These are phyloP conservation scores for Esox niger DNA, from an alignment of 2,113 vertebrate species.

Conservation along the genomic window DNA sequence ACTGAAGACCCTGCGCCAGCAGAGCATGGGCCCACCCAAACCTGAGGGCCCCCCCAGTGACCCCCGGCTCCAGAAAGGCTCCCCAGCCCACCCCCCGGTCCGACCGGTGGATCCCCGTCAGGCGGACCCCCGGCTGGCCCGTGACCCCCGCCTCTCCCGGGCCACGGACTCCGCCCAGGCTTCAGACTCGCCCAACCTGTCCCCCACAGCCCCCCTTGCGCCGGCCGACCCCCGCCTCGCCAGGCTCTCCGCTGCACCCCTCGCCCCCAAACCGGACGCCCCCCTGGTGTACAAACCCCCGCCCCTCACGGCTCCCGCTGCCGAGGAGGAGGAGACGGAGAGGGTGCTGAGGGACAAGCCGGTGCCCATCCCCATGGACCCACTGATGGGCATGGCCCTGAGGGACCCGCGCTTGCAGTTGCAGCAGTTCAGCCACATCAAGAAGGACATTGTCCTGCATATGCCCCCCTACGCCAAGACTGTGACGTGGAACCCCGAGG, in stretches of 20 bases:
- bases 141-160: constrained; percentile 83
- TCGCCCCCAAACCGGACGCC: constrained; percentile 50
- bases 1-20: constrained; percentile 86
- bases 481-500: constrained; percentile 90
- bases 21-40: constrained; percentile 71
- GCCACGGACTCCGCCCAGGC: constrained; percentile 47
- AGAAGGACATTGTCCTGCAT: constrained; percentile 82
- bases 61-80: constrained; percentile 81
- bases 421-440: constrained; percentile 94
- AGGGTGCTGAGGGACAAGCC: constrained; percentile 84
- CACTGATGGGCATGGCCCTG: constrained; percentile 76
- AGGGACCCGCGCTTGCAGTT: constrained; percentile 85
- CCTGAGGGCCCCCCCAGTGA: constrained; percentile 60
- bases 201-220: constrained; percentile 32
- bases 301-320: constrained; percentile 45
- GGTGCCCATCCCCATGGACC: constrained; percentile 82
- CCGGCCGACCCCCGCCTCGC: constrained; percentile 72
- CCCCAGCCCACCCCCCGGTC: constrained; percentile 29
- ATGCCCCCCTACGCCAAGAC: constrained; percentile 81
- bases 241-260: constrained; percentile 44
- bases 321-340: constrained; percentile 87
- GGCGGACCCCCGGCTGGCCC: constrained; percentile 81
- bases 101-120: constrained; percentile 78
- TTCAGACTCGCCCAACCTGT: constrained; percentile 31
- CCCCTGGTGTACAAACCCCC: constrained; percentile 70